Evolutionary conservation across 1,140 invertebrate species (phyloP), one percentile per base, ranked within the genome.

Genomic region (Ditylenchus dipsaci): DNA sequence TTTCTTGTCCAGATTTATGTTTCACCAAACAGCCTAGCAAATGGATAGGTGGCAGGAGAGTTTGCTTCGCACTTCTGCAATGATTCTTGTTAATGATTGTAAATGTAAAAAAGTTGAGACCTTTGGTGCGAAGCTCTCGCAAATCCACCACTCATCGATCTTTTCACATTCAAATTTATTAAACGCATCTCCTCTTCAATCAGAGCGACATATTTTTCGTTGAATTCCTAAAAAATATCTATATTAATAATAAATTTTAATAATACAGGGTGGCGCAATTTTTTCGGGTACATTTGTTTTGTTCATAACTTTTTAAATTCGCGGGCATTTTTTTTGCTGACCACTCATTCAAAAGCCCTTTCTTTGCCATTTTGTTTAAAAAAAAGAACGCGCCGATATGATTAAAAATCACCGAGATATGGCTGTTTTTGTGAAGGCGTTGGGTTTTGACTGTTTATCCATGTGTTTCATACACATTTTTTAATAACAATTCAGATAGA

Each of bases 141-240:
- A 38, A 65, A 65, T 23, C n/a, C 1, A 8, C 63, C 63, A 29
- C n/a, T 38, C n/a, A 63, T 23, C 13, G 63, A 49, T n/a, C 63
- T n/a, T 19, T 65, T 65, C 23, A 65, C 63, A 65, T 65, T 65
- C 63, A 65, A 7, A 38, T n/a, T 61, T 5, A 65, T 27, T 3
- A 59, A 27, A n/a, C 63, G 63, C 63, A 65, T 65, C 33, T 65
- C 63, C 17, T 65, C 63, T 64, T 65, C 63, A 13, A 65, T 29
- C n/a, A 65, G 15, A 7, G 23, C 29, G 3, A 63, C 42, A 29
- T 65, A 65, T 19, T 19, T 26, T 17, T 38, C 61, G 63, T 65
- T 65, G 63, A 65, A 65, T 27, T 56, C 56, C 63, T n/a, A 59
- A 65, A 65, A n/a, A 65, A 56, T 15, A 56, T 65, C 63, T 3